Conservation (phyloP, 2,888 invertebrate species). For the Protonemura montana region DNA sequence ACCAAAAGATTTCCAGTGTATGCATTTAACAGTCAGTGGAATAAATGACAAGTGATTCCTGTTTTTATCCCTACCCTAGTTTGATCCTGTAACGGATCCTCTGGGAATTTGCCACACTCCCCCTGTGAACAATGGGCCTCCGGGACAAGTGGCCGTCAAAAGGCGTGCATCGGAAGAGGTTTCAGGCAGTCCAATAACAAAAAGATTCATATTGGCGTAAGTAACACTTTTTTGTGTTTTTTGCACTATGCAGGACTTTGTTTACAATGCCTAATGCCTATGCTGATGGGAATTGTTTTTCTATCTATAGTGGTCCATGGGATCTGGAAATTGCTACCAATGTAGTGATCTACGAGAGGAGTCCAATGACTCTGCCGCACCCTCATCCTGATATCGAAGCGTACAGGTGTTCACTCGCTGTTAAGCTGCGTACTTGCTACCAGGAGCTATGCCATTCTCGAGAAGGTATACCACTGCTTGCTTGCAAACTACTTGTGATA, state of each 20-base stretch:
- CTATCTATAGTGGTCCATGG: conserved; percentile 78
- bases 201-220: conserved; percentile 83
- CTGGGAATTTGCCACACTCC: conserved; percentile 74
- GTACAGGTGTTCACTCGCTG: conserved; percentile 80
- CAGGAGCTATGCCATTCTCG: conserved; percentile 93
- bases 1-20: neutral
- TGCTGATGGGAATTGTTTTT: no score
- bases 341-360: conserved; percentile 86
- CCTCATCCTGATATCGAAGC: conserved; percentile 95
- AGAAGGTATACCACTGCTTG: conserved; percentile 65
- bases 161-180: conserved; percentile 81
- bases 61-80: conserved; percentile 59
- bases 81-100: conserved; percentile 92
- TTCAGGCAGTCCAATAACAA: conserved; percentile 75
- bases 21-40: no score
- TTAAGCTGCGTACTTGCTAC: conserved; percentile 88
- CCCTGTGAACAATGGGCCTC: conserved; percentile 59
- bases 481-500: neutral
- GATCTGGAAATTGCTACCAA: conserved; percentile 93
- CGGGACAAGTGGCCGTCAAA: conserved; percentile 70
- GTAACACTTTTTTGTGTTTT: conserved; percentile 51
- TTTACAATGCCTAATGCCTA: neutral
- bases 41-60: no score
- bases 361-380: conserved; percentile 84
- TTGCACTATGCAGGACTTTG: conserved; percentile 20